Base-by-base conservation (phyloP, 37 sponge, comb jelly and placozoan genomes). In the Aplysina aerophoba region DNA sequence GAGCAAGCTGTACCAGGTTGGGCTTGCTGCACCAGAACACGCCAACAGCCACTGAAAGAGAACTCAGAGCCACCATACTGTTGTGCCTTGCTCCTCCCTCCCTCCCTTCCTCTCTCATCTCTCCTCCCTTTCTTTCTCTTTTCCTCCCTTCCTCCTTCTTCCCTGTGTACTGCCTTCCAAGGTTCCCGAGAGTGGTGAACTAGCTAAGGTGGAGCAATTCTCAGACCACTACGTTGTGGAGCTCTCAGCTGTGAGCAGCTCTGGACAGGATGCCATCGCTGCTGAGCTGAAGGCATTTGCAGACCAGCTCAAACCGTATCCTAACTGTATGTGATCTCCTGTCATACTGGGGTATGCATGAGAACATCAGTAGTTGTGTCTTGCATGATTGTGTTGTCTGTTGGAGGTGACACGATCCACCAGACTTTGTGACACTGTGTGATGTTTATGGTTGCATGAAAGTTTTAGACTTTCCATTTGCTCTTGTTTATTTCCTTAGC, bases 251-350 rank as follows among this genome's bases (percentile, higher is more conserved):
- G 35, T 87, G 25, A 81, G 85, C 0, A 2, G 78, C 39, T 93
- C 93, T 20, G 90, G 90, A 21, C 93, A 93, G 30, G 93, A 93
- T 65, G 40, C 53, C 30, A 77, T 89, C n/a, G 85, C 85, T 4
- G 55, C 31, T 20, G 90, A 89, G 24, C 81, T 93, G 85, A 89
- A 84, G 39, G 20, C 27, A 20, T 89, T 93, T 72, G 93, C 93
- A 33, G 93, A 93, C 30, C 87, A 89, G n/a, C 87, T 93, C 20
- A 93, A 93, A 71, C 90, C 93, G 93, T 93, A 93, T 93, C 93
- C 89, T 83, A 4, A 41, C n/a, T 15, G 17, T 16, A 22, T 13
- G n/a, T 14, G 11, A n/a, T 58, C n/a, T 38, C 39, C 35, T 38
- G 20, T 41, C 21, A 38, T 35, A n/a, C n/a, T n/a, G n/a, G n/a